Evolutionary conservation across 2,113 vertebrate genomes (phyloP).

Genomic region (Malurus melanocephalus): DNA sequence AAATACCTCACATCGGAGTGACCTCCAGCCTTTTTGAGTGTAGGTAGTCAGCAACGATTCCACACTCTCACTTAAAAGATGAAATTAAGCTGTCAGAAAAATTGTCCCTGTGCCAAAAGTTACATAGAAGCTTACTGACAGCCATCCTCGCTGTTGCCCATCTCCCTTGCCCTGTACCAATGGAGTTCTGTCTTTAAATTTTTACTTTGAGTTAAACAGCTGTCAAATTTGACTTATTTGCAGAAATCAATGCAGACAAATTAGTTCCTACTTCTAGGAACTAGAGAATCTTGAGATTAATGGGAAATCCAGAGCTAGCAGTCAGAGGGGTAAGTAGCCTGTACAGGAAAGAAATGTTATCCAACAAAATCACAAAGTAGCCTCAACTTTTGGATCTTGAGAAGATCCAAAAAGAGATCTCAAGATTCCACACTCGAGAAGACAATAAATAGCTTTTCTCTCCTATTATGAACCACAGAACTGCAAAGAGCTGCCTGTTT

Average conservation of each 20-base stretch:
- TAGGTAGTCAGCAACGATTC: neutral
- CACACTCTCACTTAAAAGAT: neutral
- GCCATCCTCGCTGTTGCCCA: neutral
- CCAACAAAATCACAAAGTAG: neutral
- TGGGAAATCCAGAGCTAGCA: neutral
- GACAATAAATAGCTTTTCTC: neutral
- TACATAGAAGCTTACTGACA: neutral
- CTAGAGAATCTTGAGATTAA: neutral
- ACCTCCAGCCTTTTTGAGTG: neutral
- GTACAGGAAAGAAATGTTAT: neutral
- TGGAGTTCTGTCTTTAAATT: neutral
- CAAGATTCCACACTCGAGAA: neutral
- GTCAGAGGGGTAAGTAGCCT: neutral
- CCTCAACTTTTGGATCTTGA: neutral
- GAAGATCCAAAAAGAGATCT: neutral
- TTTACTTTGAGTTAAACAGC: neutral
- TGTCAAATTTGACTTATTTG: neutral
- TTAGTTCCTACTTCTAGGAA: neutral
- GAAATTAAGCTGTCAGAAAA: neutral
- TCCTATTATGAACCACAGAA: neutral
- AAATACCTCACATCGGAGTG: neutral
- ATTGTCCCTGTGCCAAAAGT: neutral
- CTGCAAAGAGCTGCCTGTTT: neutral
- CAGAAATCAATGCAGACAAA: neutral
- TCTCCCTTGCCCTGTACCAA: neutral